These are phyloP conservation scores for Temnothorax longispinosus DNA, from an alignment of 1,140 invertebrate species.

Conservation along the genomic window DNA sequence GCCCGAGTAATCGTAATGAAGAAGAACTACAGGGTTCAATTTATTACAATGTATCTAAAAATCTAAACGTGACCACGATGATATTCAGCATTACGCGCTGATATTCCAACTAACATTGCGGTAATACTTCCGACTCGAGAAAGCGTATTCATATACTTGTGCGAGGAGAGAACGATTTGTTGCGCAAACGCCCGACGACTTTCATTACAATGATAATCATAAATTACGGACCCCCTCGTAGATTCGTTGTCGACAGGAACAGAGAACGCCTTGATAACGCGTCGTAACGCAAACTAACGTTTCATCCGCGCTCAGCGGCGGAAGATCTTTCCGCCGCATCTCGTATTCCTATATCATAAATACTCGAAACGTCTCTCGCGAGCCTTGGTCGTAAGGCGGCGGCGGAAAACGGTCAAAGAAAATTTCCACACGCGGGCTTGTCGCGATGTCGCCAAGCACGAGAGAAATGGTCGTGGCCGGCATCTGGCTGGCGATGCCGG, in stretches of 20 bases:
- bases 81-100: not conserved
- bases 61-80: not conserved
- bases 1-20: conserved; percentile 16
- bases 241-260: not conserved
- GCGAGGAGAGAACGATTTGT: conserved; percentile 8
- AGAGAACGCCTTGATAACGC: conserved; percentile 31
- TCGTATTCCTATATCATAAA: conserved; percentile 64
- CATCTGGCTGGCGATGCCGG: conserved; percentile 36
- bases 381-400: not conserved
- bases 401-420: conserved; percentile 45
- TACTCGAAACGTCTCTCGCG: conserved; percentile 45
- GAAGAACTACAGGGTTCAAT: conserved; percentile 4
- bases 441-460: conserved; percentile 51
- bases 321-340: conserved; percentile 9
- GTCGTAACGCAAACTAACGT: conserved; percentile 12
- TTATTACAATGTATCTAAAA: not conserved
- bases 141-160: not conserved
- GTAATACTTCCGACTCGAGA: not conserved
- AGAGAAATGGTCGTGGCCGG: conserved; percentile 47
- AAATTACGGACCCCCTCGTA: conserved; percentile 12
- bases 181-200: not conserved
- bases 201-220: conserved; percentile 15
- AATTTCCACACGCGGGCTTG: conserved; percentile 65
- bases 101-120: not conserved
- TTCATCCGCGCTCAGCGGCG: conserved; percentile 43